A percentile compares a stretch with the other conserved stretches of the same genome.
Evolutionary conservation across 2,797 vertebrate genomes (phyloP).

Genomic region (Anolis apletophallus): DNA sequence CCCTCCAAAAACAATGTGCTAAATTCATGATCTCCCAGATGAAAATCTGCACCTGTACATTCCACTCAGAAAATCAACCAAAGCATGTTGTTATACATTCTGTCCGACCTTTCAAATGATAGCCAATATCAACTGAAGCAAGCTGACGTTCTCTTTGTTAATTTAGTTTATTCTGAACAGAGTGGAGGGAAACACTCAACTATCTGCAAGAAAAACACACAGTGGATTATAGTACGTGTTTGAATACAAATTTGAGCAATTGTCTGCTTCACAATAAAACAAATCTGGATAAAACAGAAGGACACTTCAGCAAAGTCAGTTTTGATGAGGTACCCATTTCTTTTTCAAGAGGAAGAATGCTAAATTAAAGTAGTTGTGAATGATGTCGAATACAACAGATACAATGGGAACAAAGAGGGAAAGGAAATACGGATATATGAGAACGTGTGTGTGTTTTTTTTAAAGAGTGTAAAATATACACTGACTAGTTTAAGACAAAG

Average conservation of each 20-base stretch:
- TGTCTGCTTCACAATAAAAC: constrained; percentile 15
- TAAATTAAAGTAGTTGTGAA: constrained; percentile 1
- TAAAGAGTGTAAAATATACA: not conserved
- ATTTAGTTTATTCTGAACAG: not conserved
- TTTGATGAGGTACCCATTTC: not conserved
- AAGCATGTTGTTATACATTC: no score
- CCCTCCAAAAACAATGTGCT: not conserved
- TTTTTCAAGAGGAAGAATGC: constrained; percentile 11
- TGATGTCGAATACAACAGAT: not conserved
- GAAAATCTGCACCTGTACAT: not conserved
- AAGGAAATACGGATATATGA: not conserved
- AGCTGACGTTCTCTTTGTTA: not conserved
- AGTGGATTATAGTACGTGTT: constrained; percentile 31
- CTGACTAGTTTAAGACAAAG: not conserved
- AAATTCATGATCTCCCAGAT: not conserved
- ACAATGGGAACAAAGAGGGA: not conserved
- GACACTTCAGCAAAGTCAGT: constrained; percentile 22
- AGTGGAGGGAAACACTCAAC: not conserved
- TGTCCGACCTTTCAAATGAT: not conserved
- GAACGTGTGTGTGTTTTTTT: not conserved
- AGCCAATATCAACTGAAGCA: not conserved
- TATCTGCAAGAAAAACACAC: not conserved
- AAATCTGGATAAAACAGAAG: constrained; percentile 4
- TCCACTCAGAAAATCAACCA: not conserved
- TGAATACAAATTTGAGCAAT: constrained; percentile 37